Evolutionary conservation across 2,113 vertebrate species (phyloP), one percentile per base, ranked within the genome.

Genomic region (Aspiorhynchus laticeps): DNA sequence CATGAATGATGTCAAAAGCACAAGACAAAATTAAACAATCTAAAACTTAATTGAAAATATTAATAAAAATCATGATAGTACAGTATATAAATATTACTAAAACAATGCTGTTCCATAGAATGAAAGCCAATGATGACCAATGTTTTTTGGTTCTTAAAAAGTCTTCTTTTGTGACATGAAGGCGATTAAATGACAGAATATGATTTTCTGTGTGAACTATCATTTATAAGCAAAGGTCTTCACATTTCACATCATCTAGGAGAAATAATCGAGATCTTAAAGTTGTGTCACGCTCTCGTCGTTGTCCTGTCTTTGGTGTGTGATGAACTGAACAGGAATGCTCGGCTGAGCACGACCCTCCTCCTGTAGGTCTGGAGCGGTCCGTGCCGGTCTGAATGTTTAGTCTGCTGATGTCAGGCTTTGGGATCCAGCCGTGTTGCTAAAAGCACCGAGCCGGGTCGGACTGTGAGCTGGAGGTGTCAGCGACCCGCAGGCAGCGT

Each of bases 381-480:
- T 10, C 67, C 21, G 26, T 28, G 38, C 85, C 24, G 7, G 69
- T 80, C 17, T 28, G 65, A 43, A 75, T 82, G 85, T 87, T 82
- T 87, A 82, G 69, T 87, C 79, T 76, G 79, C 53, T 74, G 33
- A 80, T 87, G 78, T 87, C 75, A 69, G 79, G 24, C 59, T 43
- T 65, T 28, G 24, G 46, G 19, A 67, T 28, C 8, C 26, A 28
- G 56, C 75, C 59, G 43, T 67, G 28, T 53, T 86, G 28, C 59
- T 86, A 86, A 86, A 86, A 86, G 77, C 61, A 86, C 21, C 4
- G 56, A 26, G 80, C 76, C 31, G 76, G 76, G 89, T 48, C 79
- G 87, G 83, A 85, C 43, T 21, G 76, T 67, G 84, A 87, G 88
- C 84, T 84, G 87, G 51, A 53, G 51, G 36, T 61, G 19, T 75